Evolutionary conservation across 1,140 invertebrate species (phyloP), one percentile per base, ranked within the genome.

Genomic region (Apis laboriosa): DNA sequence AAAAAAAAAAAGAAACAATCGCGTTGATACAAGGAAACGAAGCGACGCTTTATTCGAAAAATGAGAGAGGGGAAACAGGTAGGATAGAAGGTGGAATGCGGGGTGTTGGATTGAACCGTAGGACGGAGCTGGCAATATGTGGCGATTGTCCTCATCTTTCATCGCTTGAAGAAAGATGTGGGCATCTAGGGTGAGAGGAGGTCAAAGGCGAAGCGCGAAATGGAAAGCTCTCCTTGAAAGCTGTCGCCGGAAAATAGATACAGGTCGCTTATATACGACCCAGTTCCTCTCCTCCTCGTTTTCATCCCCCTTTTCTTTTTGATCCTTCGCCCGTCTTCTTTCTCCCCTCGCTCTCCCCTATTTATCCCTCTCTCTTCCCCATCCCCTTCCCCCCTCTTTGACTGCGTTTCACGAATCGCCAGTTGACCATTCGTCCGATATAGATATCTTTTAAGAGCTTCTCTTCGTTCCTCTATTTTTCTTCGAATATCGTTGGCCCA

Each of bases 71-170:
- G 34, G 43, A 19, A 66, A 64, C 34, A 21, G 21, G 34, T 2
- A n/a, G 17, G 49, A 68, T 71, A 63, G 63, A 55, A 80, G 51
- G 51, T 19, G 28, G 12, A 19, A 17, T 24, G 34, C 1, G 64
- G 49, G 9, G 7, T 24, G 68, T 73, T 73, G 24, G 49, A 80
- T 73, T 43, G 68, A 15, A 63, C 49, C 61, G 72, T 81, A 51
- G n/a, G 61, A 34, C 61, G n/a, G 53, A 49, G 34, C 17, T 51
- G 43, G 82, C 84, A 86, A 82, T 88, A 88, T 79, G 85, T 75
- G 78, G 82, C 83, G 86, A 84, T 86, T 88, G 86, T 86, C 74
- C 73, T 86, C 86, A 81, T 88, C 86, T 88, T 77, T 88, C 84
- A 81, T 86, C 82, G 73, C 83, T 19, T 49, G 74, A 28, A 77